Conservation (phyloP, 2,797 vertebrate species). For the Takifugu rubripes region DNA sequence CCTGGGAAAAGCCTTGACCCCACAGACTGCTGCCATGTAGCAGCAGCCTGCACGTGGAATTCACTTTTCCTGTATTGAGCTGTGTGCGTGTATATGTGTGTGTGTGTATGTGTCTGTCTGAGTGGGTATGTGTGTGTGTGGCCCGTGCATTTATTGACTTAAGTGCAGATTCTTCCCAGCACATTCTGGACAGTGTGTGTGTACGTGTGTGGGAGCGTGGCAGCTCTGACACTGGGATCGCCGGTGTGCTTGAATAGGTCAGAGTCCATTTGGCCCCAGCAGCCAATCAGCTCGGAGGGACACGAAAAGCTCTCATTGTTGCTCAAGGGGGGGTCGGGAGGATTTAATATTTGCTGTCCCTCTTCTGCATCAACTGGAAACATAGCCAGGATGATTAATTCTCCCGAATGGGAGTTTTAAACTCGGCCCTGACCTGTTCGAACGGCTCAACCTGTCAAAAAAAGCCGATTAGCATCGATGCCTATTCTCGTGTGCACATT, state of each 20-base stretch:
- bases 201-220: background rate
- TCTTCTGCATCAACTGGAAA: constrained; percentile 10
- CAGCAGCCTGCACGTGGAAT: constrained; percentile 35
- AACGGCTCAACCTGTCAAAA: too few relatives aligned
- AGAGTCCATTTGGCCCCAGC: constrained; percentile 56
- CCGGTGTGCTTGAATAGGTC: constrained; percentile 38
- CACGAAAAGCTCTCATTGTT: constrained; percentile 66
- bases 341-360: constrained; percentile 37
- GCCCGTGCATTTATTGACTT: background rate
- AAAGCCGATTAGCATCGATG: too few relatives aligned
- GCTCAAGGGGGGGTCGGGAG: constrained; percentile 48
- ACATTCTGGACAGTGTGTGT: background rate
- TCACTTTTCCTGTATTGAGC: constrained; percentile 15
- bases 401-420: background rate
- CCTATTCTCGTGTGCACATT: too few relatives aligned
- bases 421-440: background rate
- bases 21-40: constrained; percentile 60
- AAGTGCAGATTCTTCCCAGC: background rate
- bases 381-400: constrained; percentile 19
- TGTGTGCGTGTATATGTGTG: constrained; percentile 18
- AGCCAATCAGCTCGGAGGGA: constrained; percentile 61
- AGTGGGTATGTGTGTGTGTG: background rate
- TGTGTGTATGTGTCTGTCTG: constrained; percentile 20
- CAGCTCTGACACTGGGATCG: constrained; percentile 27
- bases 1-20: constrained; percentile 74